phyloP scores from a whole-genome alignment of 2,797 vertebrate species.

The Notolabrus celidotus region DNA sequence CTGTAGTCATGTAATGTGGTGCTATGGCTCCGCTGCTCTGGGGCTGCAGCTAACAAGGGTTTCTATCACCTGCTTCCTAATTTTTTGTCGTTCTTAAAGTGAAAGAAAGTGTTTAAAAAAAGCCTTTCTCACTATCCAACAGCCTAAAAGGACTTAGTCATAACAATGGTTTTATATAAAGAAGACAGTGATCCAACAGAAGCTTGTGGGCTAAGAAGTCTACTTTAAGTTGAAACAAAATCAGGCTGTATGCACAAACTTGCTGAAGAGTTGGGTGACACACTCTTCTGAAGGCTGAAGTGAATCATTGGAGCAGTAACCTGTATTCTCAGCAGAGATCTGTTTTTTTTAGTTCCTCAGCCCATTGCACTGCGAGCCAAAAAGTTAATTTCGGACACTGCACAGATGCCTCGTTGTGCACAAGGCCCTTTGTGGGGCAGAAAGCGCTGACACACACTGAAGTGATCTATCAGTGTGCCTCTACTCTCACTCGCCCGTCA shows the following conservation, averaged over 20 bases:
- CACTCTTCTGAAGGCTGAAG: constrained; percentile 22
- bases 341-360: constrained; percentile 60
- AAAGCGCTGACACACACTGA: constrained; percentile 70
- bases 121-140: neutral
- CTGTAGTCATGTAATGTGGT: neutral
- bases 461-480: constrained; percentile 62
- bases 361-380: constrained; percentile 43
- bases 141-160: neutral
- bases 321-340: constrained; percentile 48
- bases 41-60: neutral
- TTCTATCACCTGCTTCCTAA: neutral
- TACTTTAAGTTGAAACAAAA: neutral
- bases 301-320: constrained; percentile 46
- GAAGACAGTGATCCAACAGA: neutral
- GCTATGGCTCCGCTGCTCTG: neutral
- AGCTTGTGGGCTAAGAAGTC: neutral
- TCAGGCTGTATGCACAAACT: neutral
- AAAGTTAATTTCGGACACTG: constrained; percentile 70
- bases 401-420: constrained; percentile 59
- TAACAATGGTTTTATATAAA: neutral
- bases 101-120: neutral
- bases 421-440: constrained; percentile 33
- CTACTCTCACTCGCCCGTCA: constrained; percentile 51
- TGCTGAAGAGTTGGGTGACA: neutral
- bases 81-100: no score